Conservation (phyloP, 2,797 vertebrate genomes). For the Urosaurus nigricauda region DNA sequence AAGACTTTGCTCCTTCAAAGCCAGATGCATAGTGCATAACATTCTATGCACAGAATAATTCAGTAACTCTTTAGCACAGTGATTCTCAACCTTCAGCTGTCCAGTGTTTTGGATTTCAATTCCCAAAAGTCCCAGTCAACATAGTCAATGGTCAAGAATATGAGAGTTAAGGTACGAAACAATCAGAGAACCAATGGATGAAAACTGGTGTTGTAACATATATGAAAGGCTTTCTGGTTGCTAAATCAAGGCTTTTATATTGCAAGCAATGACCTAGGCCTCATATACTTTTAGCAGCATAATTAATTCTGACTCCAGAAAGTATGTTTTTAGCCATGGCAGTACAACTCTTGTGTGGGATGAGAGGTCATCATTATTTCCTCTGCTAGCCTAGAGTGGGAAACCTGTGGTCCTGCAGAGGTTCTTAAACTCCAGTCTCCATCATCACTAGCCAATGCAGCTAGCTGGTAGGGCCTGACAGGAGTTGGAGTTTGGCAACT, state of each 20-base stretch:
- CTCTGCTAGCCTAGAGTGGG: not conserved
- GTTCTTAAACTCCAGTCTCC: not conserved
- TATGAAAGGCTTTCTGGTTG: not conserved
- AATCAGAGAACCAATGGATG: too few relatives aligned
- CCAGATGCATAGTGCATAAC: not conserved
- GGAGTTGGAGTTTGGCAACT: not conserved
- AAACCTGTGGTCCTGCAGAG: not conserved
- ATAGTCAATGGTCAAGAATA: too few relatives aligned
- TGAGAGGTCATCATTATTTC: not conserved
- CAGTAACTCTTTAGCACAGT: not conserved
- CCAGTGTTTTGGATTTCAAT: too few relatives aligned
- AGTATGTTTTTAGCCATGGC: not conserved
- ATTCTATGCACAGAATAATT: not conserved
- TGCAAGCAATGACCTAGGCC: not conserved
- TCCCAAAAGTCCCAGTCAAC: too few relatives aligned
- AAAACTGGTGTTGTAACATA: too few relatives aligned
- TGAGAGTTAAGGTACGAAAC: too few relatives aligned
- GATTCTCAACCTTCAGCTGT: not conserved
- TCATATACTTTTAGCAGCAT: not conserved
- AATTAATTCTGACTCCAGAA: not conserved
- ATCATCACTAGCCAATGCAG: not conserved
- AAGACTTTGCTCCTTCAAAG: not conserved
- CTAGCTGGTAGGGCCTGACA: not conserved
- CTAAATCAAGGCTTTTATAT: not conserved
- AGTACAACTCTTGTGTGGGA: not conserved